These are phyloP conservation scores for Zaprionus inermis DNA, from an alignment of 1,140 invertebrate genomes.

Conservation along the genomic window DNA sequence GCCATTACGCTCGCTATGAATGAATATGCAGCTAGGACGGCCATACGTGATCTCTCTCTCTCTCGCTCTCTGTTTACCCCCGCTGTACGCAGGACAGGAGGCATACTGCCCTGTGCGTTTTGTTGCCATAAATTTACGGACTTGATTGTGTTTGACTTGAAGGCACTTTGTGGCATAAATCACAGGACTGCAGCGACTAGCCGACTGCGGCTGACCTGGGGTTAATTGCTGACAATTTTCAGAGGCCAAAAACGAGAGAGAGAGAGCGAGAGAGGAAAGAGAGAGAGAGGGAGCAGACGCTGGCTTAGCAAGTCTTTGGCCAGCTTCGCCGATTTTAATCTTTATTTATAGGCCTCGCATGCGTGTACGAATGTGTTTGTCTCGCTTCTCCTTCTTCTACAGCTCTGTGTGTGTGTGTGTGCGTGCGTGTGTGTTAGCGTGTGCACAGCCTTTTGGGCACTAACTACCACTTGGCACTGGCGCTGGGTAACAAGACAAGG, in stretches of 20 bases:
- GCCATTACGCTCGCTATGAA: constrained; percentile 37
- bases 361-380: constrained; percentile 34
- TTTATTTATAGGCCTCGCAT: constrained; percentile 72
- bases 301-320: constrained; percentile 49
- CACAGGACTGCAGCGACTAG: constrained; percentile 52
- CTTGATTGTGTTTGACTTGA: constrained; percentile 74
- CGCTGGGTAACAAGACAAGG: constrained; percentile 73
- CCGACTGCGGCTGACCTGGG: constrained; percentile 52
- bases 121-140: constrained; percentile 47
- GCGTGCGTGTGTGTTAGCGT: constrained; percentile 31
- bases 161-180: constrained; percentile 72
- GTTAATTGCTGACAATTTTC: constrained; percentile 81
- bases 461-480: constrained; percentile 60
- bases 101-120: constrained; percentile 14
- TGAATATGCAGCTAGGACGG: constrained; percentile 24
- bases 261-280: not conserved
- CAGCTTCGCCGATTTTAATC: constrained; percentile 66
- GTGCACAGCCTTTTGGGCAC: constrained; percentile 58
- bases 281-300: not conserved
- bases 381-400: not conserved
- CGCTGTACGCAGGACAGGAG: not conserved
- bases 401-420: constrained; percentile 3
- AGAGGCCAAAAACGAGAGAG: constrained; percentile 20
- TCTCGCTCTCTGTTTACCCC: not conserved
- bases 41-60: constrained; percentile 17